Evolutionary conservation across 2,113 vertebrate species (phyloP).

Genomic region (Caretta caretta): DNA sequence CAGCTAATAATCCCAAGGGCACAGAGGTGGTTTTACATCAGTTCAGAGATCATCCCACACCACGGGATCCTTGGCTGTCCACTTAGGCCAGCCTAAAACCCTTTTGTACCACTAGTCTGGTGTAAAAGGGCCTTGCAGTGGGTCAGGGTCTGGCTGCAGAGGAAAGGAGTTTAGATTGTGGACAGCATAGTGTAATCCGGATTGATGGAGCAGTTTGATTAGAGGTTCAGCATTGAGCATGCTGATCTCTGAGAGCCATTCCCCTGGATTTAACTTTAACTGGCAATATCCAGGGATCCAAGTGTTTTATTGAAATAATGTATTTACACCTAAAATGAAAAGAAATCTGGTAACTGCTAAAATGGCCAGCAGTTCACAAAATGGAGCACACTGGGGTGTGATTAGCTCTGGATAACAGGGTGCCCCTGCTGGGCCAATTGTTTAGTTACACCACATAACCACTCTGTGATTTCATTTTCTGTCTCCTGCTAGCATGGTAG

Average conservation of each 20-base stretch:
- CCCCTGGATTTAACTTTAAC: constrained; percentile 37
- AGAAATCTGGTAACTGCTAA: constrained; percentile 64
- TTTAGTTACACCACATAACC: constrained; percentile 7
- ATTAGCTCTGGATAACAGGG: constrained; percentile 57
- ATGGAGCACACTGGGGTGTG: constrained; percentile 36
- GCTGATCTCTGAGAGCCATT: constrained; percentile 41
- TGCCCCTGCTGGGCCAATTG: constrained; percentile 56
- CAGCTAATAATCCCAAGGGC: not conserved
- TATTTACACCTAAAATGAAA: constrained; percentile 62
- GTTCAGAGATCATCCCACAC: not conserved
- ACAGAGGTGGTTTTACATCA: not conserved
- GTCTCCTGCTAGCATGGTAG: constrained; percentile 30
- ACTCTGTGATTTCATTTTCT: constrained; percentile 46
- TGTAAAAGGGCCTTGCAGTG: rapidly evolving
- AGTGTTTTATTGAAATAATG: constrained; percentile 55
- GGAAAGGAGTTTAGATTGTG: not conserved
- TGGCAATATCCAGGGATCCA: constrained; percentile 48
- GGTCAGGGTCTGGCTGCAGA: not conserved
- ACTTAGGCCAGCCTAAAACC: not conserved
- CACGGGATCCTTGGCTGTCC: not conserved
- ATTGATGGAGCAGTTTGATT: not conserved
- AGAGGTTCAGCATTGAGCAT: not conserved
- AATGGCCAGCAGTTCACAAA: constrained; percentile 44
- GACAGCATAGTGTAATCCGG: not conserved
- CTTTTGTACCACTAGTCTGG: rapidly evolving